Evolutionary conservation across 2,888 invertebrate genomes (phyloP).

Genomic region (Liodrosophila aerea): DNA sequence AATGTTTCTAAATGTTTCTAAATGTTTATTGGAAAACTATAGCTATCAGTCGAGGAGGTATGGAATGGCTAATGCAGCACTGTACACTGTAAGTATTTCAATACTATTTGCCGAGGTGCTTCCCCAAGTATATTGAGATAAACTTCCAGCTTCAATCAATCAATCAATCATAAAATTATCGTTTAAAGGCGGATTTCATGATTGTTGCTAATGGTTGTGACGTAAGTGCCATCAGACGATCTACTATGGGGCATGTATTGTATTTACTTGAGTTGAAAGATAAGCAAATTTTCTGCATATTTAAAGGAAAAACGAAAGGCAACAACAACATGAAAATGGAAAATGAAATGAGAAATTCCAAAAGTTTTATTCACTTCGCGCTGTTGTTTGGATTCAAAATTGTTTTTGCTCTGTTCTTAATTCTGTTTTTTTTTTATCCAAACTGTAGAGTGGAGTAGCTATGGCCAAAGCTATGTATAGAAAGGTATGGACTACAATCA

Average conservation of each 20-base stretch:
- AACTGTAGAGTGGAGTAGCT: background rate
- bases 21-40: too few relatives aligned
- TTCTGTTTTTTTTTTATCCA: too few relatives aligned
- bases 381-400: slow-evolving; percentile 36
- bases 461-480: background rate
- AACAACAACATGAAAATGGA: slow-evolving; percentile 3
- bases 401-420: slow-evolving; percentile 17
- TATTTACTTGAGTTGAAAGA: slow-evolving; percentile 20
- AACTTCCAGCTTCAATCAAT: too few relatives aligned
- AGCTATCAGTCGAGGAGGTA: too few relatives aligned
- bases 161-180: background rate
- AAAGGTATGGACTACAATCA: slow-evolving; percentile 27
- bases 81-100: too few relatives aligned
- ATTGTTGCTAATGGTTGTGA: too few relatives aligned
- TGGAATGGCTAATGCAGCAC: too few relatives aligned
- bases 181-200: too few relatives aligned
- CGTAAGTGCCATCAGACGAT: slow-evolving; percentile 26
- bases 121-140: too few relatives aligned
- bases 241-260: background rate
- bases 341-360: slow-evolving; percentile 56
- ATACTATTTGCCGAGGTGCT: too few relatives aligned
- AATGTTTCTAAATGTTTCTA: too few relatives aligned
- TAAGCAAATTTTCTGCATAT: slow-evolving; percentile 15
- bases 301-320: slow-evolving; percentile 1
- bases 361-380: slow-evolving; percentile 61